Conservation (phyloP, 2,797 vertebrate species). For the Halcyon smyrnensis region DNA sequence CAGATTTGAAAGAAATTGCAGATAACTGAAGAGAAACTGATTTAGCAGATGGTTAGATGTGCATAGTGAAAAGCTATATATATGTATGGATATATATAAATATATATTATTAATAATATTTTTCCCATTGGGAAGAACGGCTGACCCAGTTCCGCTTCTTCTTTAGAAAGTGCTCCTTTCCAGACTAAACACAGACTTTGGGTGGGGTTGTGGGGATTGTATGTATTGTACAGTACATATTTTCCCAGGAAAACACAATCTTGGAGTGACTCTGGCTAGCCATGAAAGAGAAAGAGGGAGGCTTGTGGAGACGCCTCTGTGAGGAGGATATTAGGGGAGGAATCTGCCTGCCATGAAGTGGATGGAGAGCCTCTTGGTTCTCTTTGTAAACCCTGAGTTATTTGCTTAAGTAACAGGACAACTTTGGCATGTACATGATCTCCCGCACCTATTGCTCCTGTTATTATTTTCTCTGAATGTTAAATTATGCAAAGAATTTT, state of each 20-base stretch:
- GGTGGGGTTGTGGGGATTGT: conserved; percentile 62
- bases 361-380: background rate
- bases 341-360: background rate
- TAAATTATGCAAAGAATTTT: conserved; percentile 39
- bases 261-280: conserved; percentile 25
- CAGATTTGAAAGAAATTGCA: conserved; percentile 66
- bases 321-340: background rate
- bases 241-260: conserved; percentile 71
- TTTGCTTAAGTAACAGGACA: background rate
- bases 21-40: conserved; percentile 64
- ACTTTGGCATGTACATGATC: background rate
- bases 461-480: conserved; percentile 8
- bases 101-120: conserved; percentile 50
- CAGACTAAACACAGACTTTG: conserved; percentile 75
- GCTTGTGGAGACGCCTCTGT: background rate
- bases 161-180: conserved; percentile 50
- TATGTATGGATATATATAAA: conserved; percentile 1
- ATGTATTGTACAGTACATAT: conserved; percentile 61
- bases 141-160: conserved; percentile 53
- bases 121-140: conserved; percentile 59
- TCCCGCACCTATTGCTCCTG: background rate
- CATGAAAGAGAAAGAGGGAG: conserved; percentile 22
- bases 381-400: background rate
- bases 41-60: conserved; percentile 68
- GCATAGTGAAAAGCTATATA: conserved; percentile 50